A percentile compares a stretch with the other conserved stretches of the same genome.
These are phyloP conservation scores for Sycophila texana DNA, from an alignment of 2,888 invertebrate species.

Conservation along the genomic window DNA sequence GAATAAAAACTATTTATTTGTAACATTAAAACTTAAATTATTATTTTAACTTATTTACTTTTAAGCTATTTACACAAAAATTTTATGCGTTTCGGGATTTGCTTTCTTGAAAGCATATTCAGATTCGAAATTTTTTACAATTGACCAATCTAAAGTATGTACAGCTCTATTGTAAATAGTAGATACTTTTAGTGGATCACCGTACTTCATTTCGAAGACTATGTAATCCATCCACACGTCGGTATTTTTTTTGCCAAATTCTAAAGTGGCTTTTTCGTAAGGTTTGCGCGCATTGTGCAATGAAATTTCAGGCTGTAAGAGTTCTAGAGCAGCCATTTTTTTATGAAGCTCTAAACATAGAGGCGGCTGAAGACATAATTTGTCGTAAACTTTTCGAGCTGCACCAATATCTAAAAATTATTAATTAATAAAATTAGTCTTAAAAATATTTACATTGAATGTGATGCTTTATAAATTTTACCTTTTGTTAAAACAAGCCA, in stretches of 20 bases:
- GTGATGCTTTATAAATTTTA: slow-evolving; percentile 53
- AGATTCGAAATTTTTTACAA: slow-evolving; percentile 78
- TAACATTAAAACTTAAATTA: slow-evolving; percentile 16
- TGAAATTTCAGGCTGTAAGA: slow-evolving; percentile 71
- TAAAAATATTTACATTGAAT: neutral
- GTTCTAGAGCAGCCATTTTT: slow-evolving; percentile 78
- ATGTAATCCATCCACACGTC: slow-evolving; percentile 87
- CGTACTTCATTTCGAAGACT: slow-evolving; percentile 82
- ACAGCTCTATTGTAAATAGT: slow-evolving; percentile 81
- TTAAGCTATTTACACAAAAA: slow-evolving; percentile 37
- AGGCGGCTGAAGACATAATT: slow-evolving; percentile 79
- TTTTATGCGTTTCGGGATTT: slow-evolving; percentile 65
- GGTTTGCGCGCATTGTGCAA: slow-evolving; percentile 74
- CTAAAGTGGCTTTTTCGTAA: slow-evolving; percentile 80
- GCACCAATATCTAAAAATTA: slow-evolving; percentile 76
- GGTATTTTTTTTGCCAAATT: slow-evolving; percentile 82
- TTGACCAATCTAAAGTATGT: slow-evolving; percentile 77
- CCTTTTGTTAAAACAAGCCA: slow-evolving; percentile 77
- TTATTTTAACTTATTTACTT: neutral
- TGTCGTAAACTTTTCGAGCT: slow-evolving; percentile 81
- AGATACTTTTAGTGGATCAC: slow-evolving; percentile 78
- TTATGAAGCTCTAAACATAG: slow-evolving; percentile 80
- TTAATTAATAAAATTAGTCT: slow-evolving; percentile 5
- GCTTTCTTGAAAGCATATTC: slow-evolving; percentile 78
- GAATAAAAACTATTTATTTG: slow-evolving; percentile 5